Percentiles rank a stretch among this genome's conserved stretches.
These are phyloP conservation scores for Nezara viridula DNA, from an alignment of 2,888 invertebrate genomes.

Conservation along the genomic window DNA sequence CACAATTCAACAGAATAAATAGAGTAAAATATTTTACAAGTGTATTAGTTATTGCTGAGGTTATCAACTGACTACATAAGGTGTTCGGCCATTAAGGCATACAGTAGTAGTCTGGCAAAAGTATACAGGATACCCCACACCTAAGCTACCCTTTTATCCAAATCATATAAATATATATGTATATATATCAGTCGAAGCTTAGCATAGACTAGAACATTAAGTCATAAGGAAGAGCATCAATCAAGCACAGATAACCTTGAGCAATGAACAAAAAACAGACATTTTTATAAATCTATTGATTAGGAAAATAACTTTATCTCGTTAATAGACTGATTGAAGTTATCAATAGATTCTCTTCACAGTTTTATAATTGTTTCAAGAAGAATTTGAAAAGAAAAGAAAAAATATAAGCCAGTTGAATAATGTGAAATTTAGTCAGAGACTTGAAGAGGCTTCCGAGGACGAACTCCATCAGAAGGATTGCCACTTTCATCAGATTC, in stretches of 20 bases:
- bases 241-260: constrained; percentile 17
- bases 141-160: constrained; percentile 31
- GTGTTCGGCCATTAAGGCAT: constrained; percentile 5
- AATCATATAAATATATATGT: constrained; percentile 38
- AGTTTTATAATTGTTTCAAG: constrained; percentile 15
- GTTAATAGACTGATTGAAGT: neutral
- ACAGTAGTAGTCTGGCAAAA: constrained; percentile 17
- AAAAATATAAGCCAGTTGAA: neutral
- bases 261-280: constrained; percentile 1
- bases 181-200: constrained; percentile 54
- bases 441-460: constrained; percentile 52
- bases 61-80: constrained; percentile 38
- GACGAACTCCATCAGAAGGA: constrained; percentile 31
- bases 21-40: constrained; percentile 30
- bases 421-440: neutral
- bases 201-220: constrained; percentile 54
- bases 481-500: constrained; percentile 31
- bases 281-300: constrained; percentile 24
- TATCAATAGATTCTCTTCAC: constrained; percentile 17
- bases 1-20: constrained; percentile 39
- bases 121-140: constrained; percentile 10
- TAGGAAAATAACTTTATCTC: neutral
- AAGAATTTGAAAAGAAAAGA: neutral
- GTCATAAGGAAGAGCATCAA: constrained; percentile 50
- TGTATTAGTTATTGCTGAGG: constrained; percentile 38